Conservation (phyloP, 37 sponge, comb jelly and placozoan species). For the Halichondria panicea region DNA sequence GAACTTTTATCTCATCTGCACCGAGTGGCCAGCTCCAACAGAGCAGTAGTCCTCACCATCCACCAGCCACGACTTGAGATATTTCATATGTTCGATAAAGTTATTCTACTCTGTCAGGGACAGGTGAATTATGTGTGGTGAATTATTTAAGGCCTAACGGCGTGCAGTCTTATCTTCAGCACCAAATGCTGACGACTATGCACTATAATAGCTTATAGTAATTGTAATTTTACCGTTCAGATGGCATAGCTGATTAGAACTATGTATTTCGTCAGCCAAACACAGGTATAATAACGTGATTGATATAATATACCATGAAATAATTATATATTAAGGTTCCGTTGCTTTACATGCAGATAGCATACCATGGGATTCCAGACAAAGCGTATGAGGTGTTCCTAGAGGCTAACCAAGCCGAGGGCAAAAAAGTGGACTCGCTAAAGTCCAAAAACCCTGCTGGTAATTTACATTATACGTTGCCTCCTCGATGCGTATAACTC, state of each 20-base stretch:
- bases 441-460: conserved; percentile 58
- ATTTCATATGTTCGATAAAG: conserved; percentile 70
- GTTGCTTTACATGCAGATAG: conserved; percentile 39
- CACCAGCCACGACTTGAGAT: conserved; percentile 83
- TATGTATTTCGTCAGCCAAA: background rate
- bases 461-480: background rate
- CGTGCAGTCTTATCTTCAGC: no score
- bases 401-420: conserved; percentile 8
- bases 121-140: conserved; percentile 49
- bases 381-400: conserved; percentile 75
- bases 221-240: background rate
- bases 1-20: conserved; percentile 72
- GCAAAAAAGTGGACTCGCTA: background rate
- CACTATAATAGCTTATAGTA: no score
- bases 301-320: background rate
- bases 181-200: no score
- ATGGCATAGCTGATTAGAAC: background rate
- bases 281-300: background rate
- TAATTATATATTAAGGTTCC: background rate
- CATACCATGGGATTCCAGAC: conserved; percentile 64
- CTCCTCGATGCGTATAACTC: no score
- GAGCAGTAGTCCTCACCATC: conserved; percentile 76
- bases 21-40: conserved; percentile 58
- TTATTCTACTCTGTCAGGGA: conserved; percentile 68
- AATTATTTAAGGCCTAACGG: no score